Evolutionary conservation across 2,797 vertebrate species (phyloP).

Genomic region (Zalophus californianus): DNA sequence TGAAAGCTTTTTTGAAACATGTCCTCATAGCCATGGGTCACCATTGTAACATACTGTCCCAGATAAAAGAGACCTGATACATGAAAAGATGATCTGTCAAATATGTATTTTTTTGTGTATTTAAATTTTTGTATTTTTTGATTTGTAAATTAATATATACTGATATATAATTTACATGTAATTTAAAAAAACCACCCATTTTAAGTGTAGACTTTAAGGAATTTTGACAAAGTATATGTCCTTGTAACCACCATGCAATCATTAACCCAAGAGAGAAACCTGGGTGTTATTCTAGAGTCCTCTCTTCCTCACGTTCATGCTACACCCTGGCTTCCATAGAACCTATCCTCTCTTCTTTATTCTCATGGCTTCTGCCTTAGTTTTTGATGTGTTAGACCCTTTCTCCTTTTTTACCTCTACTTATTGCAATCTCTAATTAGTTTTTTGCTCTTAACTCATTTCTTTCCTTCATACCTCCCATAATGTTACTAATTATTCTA

Average conservation of each 20-base stretch:
- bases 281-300: background rate
- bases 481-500: background rate
- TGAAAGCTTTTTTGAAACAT: conserved; percentile 30
- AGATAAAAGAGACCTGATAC: background rate
- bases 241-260: background rate
- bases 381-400: background rate
- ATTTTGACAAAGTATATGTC: background rate
- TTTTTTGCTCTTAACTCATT: background rate
- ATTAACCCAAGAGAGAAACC: background rate
- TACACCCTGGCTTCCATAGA: background rate
- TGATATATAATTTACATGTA: conserved; percentile 4
- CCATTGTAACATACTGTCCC: background rate
- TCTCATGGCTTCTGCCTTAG: background rate
- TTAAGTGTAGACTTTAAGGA: background rate
- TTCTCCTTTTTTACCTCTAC: background rate
- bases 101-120: background rate
- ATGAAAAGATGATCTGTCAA: background rate
- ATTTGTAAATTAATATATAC: background rate
- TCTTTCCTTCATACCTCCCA: background rate
- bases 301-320: background rate
- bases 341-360: background rate
- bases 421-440: background rate
- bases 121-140: background rate
- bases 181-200: background rate
- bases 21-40: background rate